Conservation (phyloP, 2,113 vertebrate genomes). For the Brachionichthys hirsutus region DNA sequence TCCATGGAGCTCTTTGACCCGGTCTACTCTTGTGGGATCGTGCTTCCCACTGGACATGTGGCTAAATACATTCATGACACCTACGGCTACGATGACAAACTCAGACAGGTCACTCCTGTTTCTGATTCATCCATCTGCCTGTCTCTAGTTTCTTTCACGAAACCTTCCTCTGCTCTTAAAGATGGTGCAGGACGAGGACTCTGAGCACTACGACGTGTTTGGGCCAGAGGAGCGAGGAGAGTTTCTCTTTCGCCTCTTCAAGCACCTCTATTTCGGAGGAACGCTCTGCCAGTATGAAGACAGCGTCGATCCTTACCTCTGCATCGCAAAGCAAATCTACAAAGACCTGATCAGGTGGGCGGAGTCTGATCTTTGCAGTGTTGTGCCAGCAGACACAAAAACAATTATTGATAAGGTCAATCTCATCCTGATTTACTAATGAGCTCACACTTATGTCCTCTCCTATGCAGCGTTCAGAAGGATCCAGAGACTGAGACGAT, state of each 20-base stretch:
- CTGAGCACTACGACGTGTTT: slow-evolving; percentile 82
- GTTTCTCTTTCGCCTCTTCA: slow-evolving; percentile 93
- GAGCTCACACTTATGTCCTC: not conserved
- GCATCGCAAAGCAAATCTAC: slow-evolving; percentile 87
- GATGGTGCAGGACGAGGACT: slow-evolving; percentile 88
- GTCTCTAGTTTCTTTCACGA: not conserved
- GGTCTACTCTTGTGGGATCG: slow-evolving; percentile 67
- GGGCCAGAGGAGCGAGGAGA: slow-evolving; percentile 81
- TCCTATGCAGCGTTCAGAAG: slow-evolving; percentile 72
- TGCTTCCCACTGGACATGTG: slow-evolving; percentile 69
- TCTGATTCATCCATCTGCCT: not conserved
- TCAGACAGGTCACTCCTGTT: slow-evolving; percentile 64
- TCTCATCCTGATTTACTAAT: not conserved
- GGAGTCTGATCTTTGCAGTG: no score
- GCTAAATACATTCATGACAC: slow-evolving; percentile 74
- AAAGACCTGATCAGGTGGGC: slow-evolving; percentile 90
- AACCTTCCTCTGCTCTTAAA: slow-evolving; percentile 49
- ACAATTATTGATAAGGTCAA: not conserved
- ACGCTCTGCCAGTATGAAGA: slow-evolving; percentile 93
- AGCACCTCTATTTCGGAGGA: slow-evolving; percentile 93
- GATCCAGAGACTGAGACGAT: slow-evolving; percentile 70
- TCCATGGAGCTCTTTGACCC: slow-evolving; percentile 79
- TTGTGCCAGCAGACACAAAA: not conserved
- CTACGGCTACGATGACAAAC: slow-evolving; percentile 74
- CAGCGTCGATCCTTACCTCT: slow-evolving; percentile 84